Evolutionary conservation across 2,888 invertebrate species (phyloP), one percentile per base, ranked within the genome.

Genomic region (Drosophila ustulata): DNA sequence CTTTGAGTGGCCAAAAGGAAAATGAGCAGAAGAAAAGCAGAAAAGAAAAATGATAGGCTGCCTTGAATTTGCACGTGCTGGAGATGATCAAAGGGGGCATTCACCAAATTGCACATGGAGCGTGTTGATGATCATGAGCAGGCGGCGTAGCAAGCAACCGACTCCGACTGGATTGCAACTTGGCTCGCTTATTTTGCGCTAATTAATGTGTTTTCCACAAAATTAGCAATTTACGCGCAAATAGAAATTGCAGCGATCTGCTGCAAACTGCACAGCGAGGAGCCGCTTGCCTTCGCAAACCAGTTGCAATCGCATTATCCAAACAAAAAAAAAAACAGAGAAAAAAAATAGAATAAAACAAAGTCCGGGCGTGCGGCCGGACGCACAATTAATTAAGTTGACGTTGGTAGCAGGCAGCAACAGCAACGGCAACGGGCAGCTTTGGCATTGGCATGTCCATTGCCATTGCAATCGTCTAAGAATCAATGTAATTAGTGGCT

Each of bases 141-240:
- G 51, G 28, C 52, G 59, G 25, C 45, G 45, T 55, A 45, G 18
- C 18, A 18, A 18, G 18, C 18, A 18, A 18, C 18, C 55, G 26
- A 56, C 55, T 23, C 11, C 26, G 46, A 53, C 59, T 47, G 52
- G 65, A 65, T 66, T 56, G 72, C 62, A 41, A 53, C 63, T 71
- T 67, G 53, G 64, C 66, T 47, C 70, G 77, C 76, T 72, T 68
- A 77, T 85, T 82, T 85, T 74, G 88, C 86, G 80, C 88, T 85
- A 85, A 85, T 85, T 88, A 88, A 85, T 85, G 88, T 82, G 83
- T 81, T 88, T 88, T 82, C 82, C 87, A 83, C 87, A 83, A 86
- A 86, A 86, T 88, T 88, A 82, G 88, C 87, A 86, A 86, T 86
- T 88, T 84, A 74, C 79, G 79, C 79, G 71, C 86, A 79, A 88